Base-by-base conservation (phyloP, 2,888 invertebrate species). In the Drosophila monieri region DNA sequence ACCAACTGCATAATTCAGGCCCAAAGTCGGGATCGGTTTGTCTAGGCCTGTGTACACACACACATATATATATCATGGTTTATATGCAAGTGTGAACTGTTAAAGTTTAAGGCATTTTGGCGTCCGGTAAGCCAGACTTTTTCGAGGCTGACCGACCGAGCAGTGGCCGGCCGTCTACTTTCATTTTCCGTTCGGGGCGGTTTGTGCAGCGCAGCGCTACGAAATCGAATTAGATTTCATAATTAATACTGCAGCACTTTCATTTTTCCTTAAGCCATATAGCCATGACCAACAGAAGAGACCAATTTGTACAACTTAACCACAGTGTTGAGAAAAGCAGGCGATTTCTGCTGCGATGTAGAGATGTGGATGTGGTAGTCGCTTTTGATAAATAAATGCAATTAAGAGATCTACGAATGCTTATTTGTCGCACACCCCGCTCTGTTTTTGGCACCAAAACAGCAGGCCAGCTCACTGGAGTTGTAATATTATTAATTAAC, bases 191-290 rank as follows among this genome's bases (percentile, higher is more conserved):
- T 57, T 52, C 73, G 61, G 61, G 58, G 53, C 66, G 73, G 64
- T 32, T 52, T 61, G 53, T 44, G 61, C 48, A 65, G 60, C 43
- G 58, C 48, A 61, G 60, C 52, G 70, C 55, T 69, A 56, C 35
- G 55, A 75, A 76, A 68, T 64, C 57, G 69, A 77, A 65, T 72
- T 72, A 67, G 49, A 61, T 75, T 67, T 77, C 77, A 77, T 77
- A 75, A 77, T 72, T 65, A 77, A 73, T 67, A 68, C 62, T 58
- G 60, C 64, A 62, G 76, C 76, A 78, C 76, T 76, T 77, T 77
- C 76, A 71, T 71, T 78, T 76, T 71, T 72, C 56, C 37, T 30
- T 41, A 61, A 61, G 62, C 64, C 43, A 65, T 44, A 44, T 27
- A 61, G 53, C 53, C 52, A 67, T 60, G 53, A 67, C 60, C 70